Evolutionary conservation across 2,797 vertebrate species (phyloP).

Genomic region (Sternotherus odoratus): DNA sequence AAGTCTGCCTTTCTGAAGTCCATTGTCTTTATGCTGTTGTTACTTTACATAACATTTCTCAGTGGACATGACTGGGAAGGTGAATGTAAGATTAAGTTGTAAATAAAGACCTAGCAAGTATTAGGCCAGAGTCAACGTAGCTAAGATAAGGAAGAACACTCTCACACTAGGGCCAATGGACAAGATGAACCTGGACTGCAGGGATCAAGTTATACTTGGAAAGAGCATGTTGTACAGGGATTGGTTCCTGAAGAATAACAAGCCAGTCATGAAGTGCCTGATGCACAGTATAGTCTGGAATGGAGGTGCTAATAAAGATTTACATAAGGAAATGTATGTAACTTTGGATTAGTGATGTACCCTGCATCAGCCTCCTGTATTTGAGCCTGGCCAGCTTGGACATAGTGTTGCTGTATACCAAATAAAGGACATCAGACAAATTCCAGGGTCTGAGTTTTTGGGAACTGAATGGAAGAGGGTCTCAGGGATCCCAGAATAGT

Average conservation of each 20-base stretch:
- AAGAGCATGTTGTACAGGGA: not conserved
- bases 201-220: not conserved
- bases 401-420: not conserved
- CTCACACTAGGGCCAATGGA: not conserved
- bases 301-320: not conserved
- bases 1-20: not conserved
- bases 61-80: not conserved
- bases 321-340: not conserved
- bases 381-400: not conserved
- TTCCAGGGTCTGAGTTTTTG: not conserved
- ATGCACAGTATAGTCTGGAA: not conserved
- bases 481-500: too few species aligned
- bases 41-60: not conserved
- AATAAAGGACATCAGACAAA: not conserved
- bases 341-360: not conserved
- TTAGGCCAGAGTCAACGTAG: not conserved
- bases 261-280: not conserved
- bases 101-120: not conserved
- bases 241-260: not conserved
- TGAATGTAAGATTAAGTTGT: not conserved
- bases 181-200: not conserved
- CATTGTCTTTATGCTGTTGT: not conserved
- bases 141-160: not conserved
- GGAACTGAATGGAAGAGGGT: too few species aligned
- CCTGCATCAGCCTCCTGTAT: not conserved